Base-by-base conservation (phyloP, 2,113 vertebrate genomes). In the Macquaria ambigua region DNA sequence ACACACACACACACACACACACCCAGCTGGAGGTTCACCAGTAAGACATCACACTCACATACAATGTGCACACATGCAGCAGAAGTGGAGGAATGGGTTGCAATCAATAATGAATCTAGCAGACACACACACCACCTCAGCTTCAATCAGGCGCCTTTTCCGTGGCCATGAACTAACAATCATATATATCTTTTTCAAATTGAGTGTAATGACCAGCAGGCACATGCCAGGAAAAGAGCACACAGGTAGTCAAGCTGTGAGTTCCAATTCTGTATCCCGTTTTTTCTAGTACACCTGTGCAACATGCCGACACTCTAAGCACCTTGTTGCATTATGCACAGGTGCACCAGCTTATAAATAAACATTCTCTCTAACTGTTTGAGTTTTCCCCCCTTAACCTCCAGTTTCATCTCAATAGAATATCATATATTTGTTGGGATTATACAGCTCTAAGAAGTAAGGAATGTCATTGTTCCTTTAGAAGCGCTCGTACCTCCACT, bases 1-100 rank as follows among this genome's bases (percentile, higher is more conserved):
- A 31, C 28, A 31, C 28, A 31, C 28, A 31, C 28, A 31, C 28
- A 31, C 39, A 34, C 34, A 34, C 34, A 34, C 39, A 80, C 84
- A 52, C 67, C 64, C 64, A 90, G 76, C 72, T 70, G 61, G 68
- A 85, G 58, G 48, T 75, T 82, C 68, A 83, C 28, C 75, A 83
- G 69, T 55, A 59, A 82, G 6, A 81, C 82, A 74, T 50, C 73
- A 34, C 20, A 41, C 43, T 43, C 53, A 83, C 69, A 56, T 37
- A 55, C 16, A 84, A n/a, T 55, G 20, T 43, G 16, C 71, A 84
- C 18, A 58, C 48, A 50, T 2, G 2, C 46, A 63, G 66, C 59
- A 62, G 16, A 68, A 31, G 12, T 50, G 37, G 7, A 76, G 79
- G 50, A 83, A 69, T 56, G 43, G 31, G 69, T 63, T 59, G 75